Evolutionary conservation across 2,888 invertebrate genomes (phyloP).

Genomic region (Liopterus haemorrhoidalis): DNA sequence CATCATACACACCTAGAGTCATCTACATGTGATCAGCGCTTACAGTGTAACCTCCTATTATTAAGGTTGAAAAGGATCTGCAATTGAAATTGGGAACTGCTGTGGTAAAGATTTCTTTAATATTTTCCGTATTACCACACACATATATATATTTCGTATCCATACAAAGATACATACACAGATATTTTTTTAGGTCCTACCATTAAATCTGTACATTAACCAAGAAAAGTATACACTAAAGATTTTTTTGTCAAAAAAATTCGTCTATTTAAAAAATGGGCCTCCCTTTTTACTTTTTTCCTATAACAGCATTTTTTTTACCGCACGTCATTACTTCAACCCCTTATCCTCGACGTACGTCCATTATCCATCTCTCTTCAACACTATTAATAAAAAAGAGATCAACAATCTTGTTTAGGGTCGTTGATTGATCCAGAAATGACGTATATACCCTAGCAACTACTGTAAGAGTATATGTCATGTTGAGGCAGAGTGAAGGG

Average conservation of each 20-base stretch:
- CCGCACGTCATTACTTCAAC: slow-evolving; percentile 28
- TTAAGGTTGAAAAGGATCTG: background rate
- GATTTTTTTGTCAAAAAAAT: too few species aligned
- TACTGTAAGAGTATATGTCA: slow-evolving; percentile 43
- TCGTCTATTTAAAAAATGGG: background rate
- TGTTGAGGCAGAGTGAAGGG: slow-evolving; percentile 26
- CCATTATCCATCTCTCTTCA: too few species aligned
- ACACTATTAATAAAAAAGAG: too few species aligned
- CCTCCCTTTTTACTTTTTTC: background rate
- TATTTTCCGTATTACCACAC: background rate
- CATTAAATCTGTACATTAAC: too few species aligned
- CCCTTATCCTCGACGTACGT: slow-evolving; percentile 25
- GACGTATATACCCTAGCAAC: slow-evolving; percentile 41
- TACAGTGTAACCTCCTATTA: slow-evolving; percentile 3
- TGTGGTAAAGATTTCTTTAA: too few species aligned
- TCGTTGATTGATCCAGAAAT: slow-evolving; percentile 7
- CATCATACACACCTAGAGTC: too few species aligned
- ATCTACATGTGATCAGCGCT: too few species aligned
- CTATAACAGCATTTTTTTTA: background rate
- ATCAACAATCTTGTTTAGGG: background rate
- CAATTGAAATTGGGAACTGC: background rate
- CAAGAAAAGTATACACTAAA: too few species aligned
- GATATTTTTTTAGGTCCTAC: too few species aligned
- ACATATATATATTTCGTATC: slow-evolving; percentile 1
- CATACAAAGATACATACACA: too few species aligned